Evolutionary conservation across 2,888 invertebrate genomes (phyloP).

Genomic region (Drosophila algonquin): DNA sequence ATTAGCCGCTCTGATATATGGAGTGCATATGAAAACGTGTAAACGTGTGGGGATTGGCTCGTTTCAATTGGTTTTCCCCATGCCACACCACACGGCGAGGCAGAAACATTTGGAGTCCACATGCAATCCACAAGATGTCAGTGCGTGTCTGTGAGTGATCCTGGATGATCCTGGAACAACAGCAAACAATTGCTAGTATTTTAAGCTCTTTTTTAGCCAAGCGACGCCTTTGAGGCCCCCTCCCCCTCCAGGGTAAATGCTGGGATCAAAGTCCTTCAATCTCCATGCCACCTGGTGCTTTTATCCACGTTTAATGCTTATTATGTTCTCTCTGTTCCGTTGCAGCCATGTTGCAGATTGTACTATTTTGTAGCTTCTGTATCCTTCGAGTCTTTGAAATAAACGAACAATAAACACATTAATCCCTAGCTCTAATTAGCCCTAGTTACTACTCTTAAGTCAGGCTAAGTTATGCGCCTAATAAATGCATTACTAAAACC

Average conservation of each 20-base stretch:
- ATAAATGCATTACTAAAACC: conserved; percentile 75
- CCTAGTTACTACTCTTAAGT: conserved; percentile 54
- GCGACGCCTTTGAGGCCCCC: background rate
- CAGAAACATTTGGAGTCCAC: background rate
- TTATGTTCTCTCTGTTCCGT: conserved; percentile 42
- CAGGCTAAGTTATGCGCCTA: conserved; percentile 68
- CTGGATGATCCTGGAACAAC: background rate
- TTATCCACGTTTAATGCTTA: conserved; percentile 32
- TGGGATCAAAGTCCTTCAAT: conserved; percentile 17
- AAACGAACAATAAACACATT: conserved; percentile 26
- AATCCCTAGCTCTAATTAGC: conserved; percentile 58
- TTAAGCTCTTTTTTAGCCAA: conserved; percentile 15
- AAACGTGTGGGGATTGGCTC: conserved; percentile 24
- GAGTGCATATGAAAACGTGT: background rate
- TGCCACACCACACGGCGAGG: background rate
- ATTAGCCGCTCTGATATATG: conserved; percentile 30
- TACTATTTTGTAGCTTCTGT: conserved; percentile 27
- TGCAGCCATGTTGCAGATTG: conserved; percentile 50
- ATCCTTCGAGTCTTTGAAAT: conserved; percentile 14
- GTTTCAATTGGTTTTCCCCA: background rate
- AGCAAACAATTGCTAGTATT: background rate
- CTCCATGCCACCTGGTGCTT: conserved; percentile 31
- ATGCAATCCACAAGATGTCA: background rate
- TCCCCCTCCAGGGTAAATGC: conserved; percentile 11
- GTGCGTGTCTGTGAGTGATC: background rate